Evolutionary conservation across 53 echinoderm and acorn worm species (phyloP), one percentile per base, ranked within the genome.

Genomic region (Glandiceps talaboti): DNA sequence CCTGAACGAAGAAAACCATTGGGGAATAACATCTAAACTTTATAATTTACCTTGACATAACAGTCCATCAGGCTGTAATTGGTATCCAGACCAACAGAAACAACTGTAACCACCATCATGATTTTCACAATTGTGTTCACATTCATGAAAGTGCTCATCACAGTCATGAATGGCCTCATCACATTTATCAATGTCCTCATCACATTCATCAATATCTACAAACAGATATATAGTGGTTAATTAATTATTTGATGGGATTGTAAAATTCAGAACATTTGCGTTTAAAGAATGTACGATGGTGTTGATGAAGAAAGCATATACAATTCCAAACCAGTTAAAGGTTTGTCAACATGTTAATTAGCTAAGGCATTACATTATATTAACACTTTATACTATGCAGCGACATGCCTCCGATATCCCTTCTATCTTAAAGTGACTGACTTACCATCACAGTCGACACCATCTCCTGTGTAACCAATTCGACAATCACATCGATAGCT

Each of bases 401-500:
- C 64, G 20, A 20, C 64, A 45, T 12, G 6, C 6, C 6, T 20
- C 6, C 6, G 6, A 45, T n/a, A n/a, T n/a, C n/a, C n/a, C n/a
- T n/a, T n/a, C n/a, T n/a, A n/a, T n/a, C n/a, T n/a, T n/a, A n/a
- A n/a, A n/a, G n/a, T n/a, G n/a, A 45, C 6, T 20, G 20, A 20
- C 64, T 45, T 20, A 45, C 64, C 64, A 12, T 6, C 64, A 45
- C 64, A 45, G 64, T 45, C 20, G 6, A 20, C 64, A 45, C 64
- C 64, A 45, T 45, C 64, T 12, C 64, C 64, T 20, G 6, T 20
- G 77, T 76, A 85, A 76, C 85, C 85, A 76, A 14, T 33, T 76
- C 73, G 76, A 76, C 85, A 85, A 25, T 25, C 27, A 72, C 85
- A 85, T 73, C 45, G 76, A 31, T 81, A 85, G 73, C 85, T 33